Evolutionary conservation across 2,888 invertebrate genomes (phyloP), one percentile per base, ranked within the genome.

Genomic region (Yponomeuta malinellus): DNA sequence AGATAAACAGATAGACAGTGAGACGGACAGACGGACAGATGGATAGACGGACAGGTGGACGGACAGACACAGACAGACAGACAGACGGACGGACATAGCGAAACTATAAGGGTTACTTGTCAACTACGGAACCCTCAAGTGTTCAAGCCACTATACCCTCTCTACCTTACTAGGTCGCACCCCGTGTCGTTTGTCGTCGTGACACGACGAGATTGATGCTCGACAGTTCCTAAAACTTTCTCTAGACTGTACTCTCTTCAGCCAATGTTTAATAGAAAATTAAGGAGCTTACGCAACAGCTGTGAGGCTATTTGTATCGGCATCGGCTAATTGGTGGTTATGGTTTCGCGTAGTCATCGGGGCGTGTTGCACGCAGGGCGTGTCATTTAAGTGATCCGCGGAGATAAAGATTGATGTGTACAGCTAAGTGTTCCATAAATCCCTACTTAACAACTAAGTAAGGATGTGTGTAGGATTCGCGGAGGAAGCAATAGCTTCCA

Each of bases 131-230:
- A 23, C 23, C 23, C 23, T 23, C 1, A 37, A 43, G 67, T 67
- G n/a, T 64, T 29, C 29, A n/a, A 9, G 15, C n/a, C 6, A 9
- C 67, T 37, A 10, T 43, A 67, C 43, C 67, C 5, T 67, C 43
- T 67, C 8, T 65, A 65, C 29, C 33, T 10, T 33, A 15, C 37
- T 37, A n/a, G 5, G 29, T 64, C 37, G 43, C 68, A 68, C 52
- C 52, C 52, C n/a, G 23, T 68, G 68, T 68, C 52, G 68, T 68
- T 52, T 29, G 68, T 52, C 68, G 68, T 68, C 68, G 68, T 68
- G 68, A 68, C 68, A 52, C 15, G 59, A 10, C 68, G 23, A 48
- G 68, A 68, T 68, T 68, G 68, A 68, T 68, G 68, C 48, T 29
- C 48, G 68, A 68, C 68, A 31, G 52, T 15, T 59, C 15, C 52